Evolutionary conservation across 2,113 vertebrate species (phyloP), one percentile per base, ranked within the genome.

Genomic region (Harpagus bidentatus): DNA sequence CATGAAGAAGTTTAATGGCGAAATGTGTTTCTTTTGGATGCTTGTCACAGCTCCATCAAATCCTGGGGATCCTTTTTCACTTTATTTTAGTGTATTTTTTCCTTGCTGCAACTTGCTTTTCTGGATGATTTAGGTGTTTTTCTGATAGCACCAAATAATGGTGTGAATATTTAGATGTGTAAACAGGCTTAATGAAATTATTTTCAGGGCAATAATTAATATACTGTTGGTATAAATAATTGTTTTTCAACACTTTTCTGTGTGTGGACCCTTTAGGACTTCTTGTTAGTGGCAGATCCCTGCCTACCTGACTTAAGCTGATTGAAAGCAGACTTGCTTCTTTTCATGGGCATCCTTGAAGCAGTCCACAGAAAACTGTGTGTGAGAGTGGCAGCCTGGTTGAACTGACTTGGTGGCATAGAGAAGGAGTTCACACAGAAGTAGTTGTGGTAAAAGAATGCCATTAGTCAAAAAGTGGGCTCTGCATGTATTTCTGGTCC

Each of bases 11-110:
- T 74, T 79, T 73, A 93, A 31, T 38, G 43, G 22, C 50, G 69
- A 88, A 90, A 58, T 81, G 62, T 88, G 26, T 86, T 96, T 92
- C 59, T 96, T 93, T 82, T 85, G 72, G 69, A 59, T 70, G 47
- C 36, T 93, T 86, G 53, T 81, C 72, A 74, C 34, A 86, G 58
- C 77, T 90, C n/a, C 23, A 25, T 80, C 84, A 92, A n/a, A 53
- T 62, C 26, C 21, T 66, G 52, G 50, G n/a, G 61, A 83, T 95
- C n/a, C 42, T 45, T 89, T 84, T 87, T 40, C 20, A 38, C 25
- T 96, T 47, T 48, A 17, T 82, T 82, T 95, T 82, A 55, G 40
- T 71, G n/a, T 50, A 18, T 61, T 93, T 93, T 91, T 96, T 66
- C 56, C 36, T 77, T 88, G 31, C 40, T 94, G 36, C 62, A 82